These are phyloP conservation scores for Noctua janthina DNA, from an alignment of 2,888 invertebrate species.

Conservation along the genomic window DNA sequence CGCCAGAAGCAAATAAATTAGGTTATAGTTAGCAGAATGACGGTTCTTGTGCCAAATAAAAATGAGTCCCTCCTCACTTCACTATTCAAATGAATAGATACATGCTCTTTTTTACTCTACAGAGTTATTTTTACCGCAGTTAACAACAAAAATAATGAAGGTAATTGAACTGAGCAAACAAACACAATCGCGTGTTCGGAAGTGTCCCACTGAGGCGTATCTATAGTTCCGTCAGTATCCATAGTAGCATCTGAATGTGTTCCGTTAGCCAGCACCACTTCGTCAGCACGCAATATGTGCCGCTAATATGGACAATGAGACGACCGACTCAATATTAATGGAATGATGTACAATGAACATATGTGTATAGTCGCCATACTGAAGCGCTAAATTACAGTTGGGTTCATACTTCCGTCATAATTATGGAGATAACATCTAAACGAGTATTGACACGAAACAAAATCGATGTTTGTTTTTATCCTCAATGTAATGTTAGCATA, in stretches of 20 bases:
- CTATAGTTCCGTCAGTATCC: slow-evolving; percentile 41
- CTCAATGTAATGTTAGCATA: neutral
- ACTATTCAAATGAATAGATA: neutral
- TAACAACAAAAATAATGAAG: slow-evolving; percentile 4
- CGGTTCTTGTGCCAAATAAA: neutral
- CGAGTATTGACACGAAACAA: slow-evolving; percentile 7
- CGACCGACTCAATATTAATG: slow-evolving; percentile 39
- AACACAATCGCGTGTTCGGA: slow-evolving; percentile 56
- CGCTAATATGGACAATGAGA: slow-evolving; percentile 49
- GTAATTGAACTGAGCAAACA: slow-evolving; percentile 21
- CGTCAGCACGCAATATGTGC: slow-evolving; percentile 54
- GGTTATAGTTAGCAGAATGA: neutral
- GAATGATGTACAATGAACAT: neutral
- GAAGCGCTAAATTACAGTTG: slow-evolving; percentile 47
- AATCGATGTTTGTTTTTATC: slow-evolving; percentile 1
- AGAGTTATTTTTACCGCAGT: neutral
- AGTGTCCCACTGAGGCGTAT: slow-evolving; percentile 42
- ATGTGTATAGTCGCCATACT: slow-evolving; percentile 25
- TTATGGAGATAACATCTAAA: slow-evolving; percentile 38
- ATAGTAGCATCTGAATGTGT: slow-evolving; percentile 35
- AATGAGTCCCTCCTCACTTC: neutral
- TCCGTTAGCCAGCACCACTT: slow-evolving; percentile 49
- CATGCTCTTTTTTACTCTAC: neutral
- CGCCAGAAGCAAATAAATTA: neutral
- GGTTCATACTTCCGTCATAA: slow-evolving; percentile 22